These are phyloP conservation scores for Ormyrus nitidulus DNA, from an alignment of 2,888 invertebrate species.

Conservation along the genomic window DNA sequence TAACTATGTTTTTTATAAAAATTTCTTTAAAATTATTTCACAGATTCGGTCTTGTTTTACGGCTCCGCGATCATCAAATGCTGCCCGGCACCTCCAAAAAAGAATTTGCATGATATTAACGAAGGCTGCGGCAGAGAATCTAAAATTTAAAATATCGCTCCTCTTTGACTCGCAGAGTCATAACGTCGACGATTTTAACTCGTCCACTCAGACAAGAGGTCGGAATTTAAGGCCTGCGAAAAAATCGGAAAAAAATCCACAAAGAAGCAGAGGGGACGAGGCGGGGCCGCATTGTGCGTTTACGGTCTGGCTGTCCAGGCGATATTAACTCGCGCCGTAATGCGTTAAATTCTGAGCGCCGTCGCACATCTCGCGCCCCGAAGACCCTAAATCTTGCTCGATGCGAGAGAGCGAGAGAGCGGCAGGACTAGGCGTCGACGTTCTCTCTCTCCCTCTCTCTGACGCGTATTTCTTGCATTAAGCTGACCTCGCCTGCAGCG, in stretches of 20 bases:
- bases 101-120: too few relatives aligned
- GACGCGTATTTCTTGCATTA: conserved; percentile 32
- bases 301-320: conserved; percentile 70
- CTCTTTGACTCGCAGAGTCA: not conserved
- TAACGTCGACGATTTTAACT: not conserved
- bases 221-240: conserved; percentile 1
- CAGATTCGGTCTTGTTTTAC: too few relatives aligned
- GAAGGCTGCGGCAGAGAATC: conserved; percentile 49
- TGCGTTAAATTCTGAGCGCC: conserved; percentile 71
- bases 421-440: not conserved
- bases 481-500: conserved; percentile 37
- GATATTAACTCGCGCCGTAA: conserved; percentile 72
- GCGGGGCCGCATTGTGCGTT: conserved; percentile 59
- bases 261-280: not conserved
- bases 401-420: conserved; percentile 3
- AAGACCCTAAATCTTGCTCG: conserved; percentile 41
- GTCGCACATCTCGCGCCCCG: conserved; percentile 30
- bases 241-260: not conserved
- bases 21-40: too few relatives aligned
- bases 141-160: conserved; percentile 47
- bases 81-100: too few relatives aligned
- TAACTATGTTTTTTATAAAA: too few relatives aligned
- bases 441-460: not conserved
- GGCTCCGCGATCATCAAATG: too few relatives aligned
- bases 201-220: not conserved